phyloP scores from a whole-genome alignment of 2,113 vertebrate genomes.

The Labeo catla region DNA sequence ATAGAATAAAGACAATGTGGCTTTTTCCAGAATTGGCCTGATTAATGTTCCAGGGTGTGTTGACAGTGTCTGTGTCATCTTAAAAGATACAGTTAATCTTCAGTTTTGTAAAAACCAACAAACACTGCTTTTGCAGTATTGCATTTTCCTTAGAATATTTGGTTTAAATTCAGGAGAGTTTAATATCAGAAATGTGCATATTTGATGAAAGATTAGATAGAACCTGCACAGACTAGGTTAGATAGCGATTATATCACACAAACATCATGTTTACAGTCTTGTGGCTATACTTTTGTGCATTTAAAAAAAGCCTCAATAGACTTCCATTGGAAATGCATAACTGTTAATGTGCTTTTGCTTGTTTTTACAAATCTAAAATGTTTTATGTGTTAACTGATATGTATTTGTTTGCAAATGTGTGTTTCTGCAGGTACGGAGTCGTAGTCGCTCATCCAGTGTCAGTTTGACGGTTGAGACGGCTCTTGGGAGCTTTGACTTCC shows the following conservation, averaged over 20 bases:
- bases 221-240: neutral
- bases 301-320: neutral
- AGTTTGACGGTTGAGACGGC: slow-evolving; percentile 93
- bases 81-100: neutral
- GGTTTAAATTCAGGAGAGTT: neutral
- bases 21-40: neutral
- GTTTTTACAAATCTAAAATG: neutral
- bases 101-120: neutral
- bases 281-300: neutral
- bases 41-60: neutral
- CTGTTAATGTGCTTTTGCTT: neutral
- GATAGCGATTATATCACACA: neutral
- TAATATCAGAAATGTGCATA: neutral
- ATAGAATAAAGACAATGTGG: slow-evolving; percentile 5
- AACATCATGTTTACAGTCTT: neutral
- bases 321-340: neutral
- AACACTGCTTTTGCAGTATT: neutral
- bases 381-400: neutral
- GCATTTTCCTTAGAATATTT: neutral
- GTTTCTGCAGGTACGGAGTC: slow-evolving; percentile 76
- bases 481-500: slow-evolving; percentile 94
- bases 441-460: slow-evolving; percentile 87
- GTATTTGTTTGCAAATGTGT: slow-evolving; percentile 40
- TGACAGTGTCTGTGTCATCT: neutral
- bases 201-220: neutral